phyloP scores from a whole-genome alignment of 2,113 vertebrate species.

The Sardina pilchardus region DNA sequence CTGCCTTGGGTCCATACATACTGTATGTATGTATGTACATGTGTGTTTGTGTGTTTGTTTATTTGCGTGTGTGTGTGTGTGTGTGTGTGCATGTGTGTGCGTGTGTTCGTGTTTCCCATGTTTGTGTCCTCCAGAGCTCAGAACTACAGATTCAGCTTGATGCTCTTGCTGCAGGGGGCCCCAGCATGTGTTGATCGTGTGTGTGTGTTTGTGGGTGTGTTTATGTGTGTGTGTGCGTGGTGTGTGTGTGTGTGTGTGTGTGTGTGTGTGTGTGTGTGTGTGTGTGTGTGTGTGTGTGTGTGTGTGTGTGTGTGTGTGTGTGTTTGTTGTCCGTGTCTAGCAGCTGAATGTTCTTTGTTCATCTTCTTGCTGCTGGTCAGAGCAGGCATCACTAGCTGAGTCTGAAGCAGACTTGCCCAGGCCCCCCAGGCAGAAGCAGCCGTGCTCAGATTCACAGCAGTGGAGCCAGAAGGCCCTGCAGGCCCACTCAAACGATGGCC shows the following conservation, averaged over 20 bases:
- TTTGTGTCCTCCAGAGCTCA: background rate
- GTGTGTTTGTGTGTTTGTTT: background rate
- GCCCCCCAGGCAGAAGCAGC: background rate
- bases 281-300: background rate
- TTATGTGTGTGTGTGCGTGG: background rate
- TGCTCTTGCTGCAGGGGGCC: background rate
- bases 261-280: background rate
- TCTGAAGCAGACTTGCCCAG: background rate
- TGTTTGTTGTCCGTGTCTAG: background rate
- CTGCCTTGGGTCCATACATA: too few relatives aligned
- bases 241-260: background rate
- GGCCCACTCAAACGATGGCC: background rate
- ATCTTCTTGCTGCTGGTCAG: background rate
- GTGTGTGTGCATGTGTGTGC: background rate
- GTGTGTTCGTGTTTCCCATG: background rate
- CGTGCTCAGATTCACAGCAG: background rate
- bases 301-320: background rate
- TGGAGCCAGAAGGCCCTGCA: background rate
- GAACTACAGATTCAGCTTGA: background rate
- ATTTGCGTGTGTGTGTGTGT: background rate
- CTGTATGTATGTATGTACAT: background rate
- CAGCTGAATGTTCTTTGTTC: background rate
- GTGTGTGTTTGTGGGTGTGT: background rate
- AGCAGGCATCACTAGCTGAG: constrained; percentile 3
- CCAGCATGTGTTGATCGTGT: background rate